Conservation (phyloP, 2,797 vertebrate species). For the Manis pentadactyla region DNA sequence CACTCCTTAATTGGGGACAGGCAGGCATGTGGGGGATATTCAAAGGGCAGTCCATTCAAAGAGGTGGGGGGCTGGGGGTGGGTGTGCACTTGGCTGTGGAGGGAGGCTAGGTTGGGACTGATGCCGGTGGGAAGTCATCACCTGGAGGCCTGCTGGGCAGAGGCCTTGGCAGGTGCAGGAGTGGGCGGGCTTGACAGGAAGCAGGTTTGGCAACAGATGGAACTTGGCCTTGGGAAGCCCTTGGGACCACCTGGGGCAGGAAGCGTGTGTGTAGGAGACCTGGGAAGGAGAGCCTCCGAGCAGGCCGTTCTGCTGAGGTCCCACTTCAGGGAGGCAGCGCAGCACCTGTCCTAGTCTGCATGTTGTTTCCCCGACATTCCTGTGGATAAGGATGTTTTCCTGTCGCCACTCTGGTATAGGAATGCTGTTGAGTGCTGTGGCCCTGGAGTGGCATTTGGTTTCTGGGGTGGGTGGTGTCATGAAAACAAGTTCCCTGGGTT, state of each 20-base stretch:
- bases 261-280: neutral
- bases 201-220: slow-evolving; percentile 1
- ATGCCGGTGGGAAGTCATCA: neutral
- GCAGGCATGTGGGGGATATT: neutral
- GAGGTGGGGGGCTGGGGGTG: neutral
- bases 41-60: neutral
- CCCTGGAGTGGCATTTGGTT: neutral
- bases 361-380: neutral
- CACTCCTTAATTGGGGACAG: neutral
- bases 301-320: neutral
- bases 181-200: slow-evolving; percentile 6
- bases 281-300: neutral
- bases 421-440: neutral
- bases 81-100: neutral
- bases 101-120: neutral
- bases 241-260: neutral
- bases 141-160: neutral
- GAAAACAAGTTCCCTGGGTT: neutral
- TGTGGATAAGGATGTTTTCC: neutral
- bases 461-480: neutral
- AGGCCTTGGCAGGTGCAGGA: neutral
- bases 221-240: slow-evolving; percentile 37
- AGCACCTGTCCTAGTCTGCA: neutral
- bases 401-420: neutral
- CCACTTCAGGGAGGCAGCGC: neutral